Base-by-base conservation (phyloP, 2,113 vertebrate genomes). In the Nerophis ophidion region DNA sequence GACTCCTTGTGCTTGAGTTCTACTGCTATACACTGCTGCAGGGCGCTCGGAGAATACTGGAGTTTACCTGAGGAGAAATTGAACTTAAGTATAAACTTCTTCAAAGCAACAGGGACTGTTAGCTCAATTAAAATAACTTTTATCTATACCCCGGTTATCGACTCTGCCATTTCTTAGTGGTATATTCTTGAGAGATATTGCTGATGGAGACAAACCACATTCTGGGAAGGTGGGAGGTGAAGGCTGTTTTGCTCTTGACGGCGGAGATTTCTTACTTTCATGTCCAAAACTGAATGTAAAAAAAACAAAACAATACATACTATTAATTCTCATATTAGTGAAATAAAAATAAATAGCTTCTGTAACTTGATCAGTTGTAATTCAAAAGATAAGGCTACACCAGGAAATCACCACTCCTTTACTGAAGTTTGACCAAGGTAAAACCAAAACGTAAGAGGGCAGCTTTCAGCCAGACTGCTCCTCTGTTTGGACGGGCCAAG, bases 251-350 rank as follows among this genome's bases (percentile, higher is more conserved):
- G 13, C 19, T 26, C 8, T 19, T 14, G 57, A 15, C 48, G 26
- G 44, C 12, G 57, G 57, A 35, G 48, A 85, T 72, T 64, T 86
- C 46, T 60, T 79, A 48, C 84, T 87, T 48, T 94, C 91, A 58
- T 84, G 75, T 12, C 64, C 84, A 63, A 87, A 75, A 86, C 92
- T 93, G 44, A 69, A 62, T 44, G 15, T 8, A 60, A 55, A 6
- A 55, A 12, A 40, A 4, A 26, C 6, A 55, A 12, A 40, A 4
- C 4, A 19, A 11, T 7, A 63, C 4, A 26, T 58, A 68, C 14
- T 15, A 11, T 38, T 38, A 16, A 36, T 38, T 7, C 7, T 5
- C n/a, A 5, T 8, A 44, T 12, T 44, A 35, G 4, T n/a, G 8
- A 38, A n/a, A n/a, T 15, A 54, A 54, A 8, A 54, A 54, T 15